phyloP scores from a whole-genome alignment of 2,888 invertebrate species.

The Spatulosminthurus flaviceps region DNA sequence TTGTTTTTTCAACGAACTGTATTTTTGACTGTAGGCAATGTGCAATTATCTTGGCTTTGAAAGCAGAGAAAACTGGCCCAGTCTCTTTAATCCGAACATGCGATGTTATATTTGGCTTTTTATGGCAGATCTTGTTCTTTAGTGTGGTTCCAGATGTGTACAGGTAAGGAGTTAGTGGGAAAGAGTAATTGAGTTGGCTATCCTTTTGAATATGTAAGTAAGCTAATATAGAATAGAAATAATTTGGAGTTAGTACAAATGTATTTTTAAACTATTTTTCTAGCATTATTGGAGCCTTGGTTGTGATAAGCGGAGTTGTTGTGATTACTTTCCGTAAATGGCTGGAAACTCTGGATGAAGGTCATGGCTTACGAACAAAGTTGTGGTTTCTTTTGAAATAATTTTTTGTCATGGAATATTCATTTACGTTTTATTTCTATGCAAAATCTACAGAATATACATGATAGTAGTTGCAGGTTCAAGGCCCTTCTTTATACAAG shows the following conservation, averaged over 20 bases:
- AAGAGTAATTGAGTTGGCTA: too few species aligned
- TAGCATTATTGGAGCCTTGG: constrained; percentile 56
- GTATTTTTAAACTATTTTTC: not conserved
- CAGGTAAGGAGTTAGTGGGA: constrained; percentile 50
- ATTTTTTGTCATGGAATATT: not conserved
- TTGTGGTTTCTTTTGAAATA: constrained; percentile 40
- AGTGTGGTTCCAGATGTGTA: constrained; percentile 51
- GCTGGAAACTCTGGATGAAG: constrained; percentile 47
- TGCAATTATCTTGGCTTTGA: constrained; percentile 58
- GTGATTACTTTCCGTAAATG: constrained; percentile 56
- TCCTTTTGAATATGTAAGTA: too few species aligned
- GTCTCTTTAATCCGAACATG: constrained; percentile 55
- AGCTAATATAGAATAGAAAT: too few species aligned
- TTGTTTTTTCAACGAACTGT: not conserved
- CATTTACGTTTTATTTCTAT: too few species aligned
- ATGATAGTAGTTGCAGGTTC: too few species aligned
- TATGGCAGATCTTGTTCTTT: constrained; percentile 54
- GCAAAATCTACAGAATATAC: too few species aligned
- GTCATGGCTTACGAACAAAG: constrained; percentile 39
- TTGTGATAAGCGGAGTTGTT: constrained; percentile 54
- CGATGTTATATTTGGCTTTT: constrained; percentile 56
- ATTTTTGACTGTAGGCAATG: constrained; percentile 44
- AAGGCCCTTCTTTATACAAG: too few species aligned
- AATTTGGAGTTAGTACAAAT: too few species aligned
- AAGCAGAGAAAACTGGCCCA: constrained; percentile 57